Conservation (phyloP, 1,140 invertebrate genomes). For the Spodoptera frugiperda region DNA sequence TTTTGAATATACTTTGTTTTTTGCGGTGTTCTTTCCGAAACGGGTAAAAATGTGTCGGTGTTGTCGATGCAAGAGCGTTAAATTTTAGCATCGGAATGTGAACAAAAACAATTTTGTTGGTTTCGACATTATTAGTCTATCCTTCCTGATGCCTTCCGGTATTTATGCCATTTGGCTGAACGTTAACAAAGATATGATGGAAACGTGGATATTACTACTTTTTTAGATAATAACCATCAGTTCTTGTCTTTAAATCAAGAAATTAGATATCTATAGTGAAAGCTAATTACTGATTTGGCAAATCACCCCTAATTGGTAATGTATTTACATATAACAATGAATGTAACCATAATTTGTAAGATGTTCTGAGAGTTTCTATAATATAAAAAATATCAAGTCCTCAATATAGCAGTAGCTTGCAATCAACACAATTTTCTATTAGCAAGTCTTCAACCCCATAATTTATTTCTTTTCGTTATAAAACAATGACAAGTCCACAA, state of each 20-base stretch:
- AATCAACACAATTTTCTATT: neutral
- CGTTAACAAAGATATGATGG: neutral
- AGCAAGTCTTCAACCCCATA: neutral
- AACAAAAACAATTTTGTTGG: constrained; percentile 65
- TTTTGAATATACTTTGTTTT: neutral
- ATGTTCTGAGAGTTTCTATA: too few species aligned
- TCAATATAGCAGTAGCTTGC: neutral
- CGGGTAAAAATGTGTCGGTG: neutral
- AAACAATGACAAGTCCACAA: neutral
- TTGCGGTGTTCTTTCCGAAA: neutral
- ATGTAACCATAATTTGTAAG: neutral
- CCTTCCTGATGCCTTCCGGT: constrained; percentile 71
- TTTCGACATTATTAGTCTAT: constrained; percentile 60
- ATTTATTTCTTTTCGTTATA: neutral
- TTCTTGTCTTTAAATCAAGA: neutral
- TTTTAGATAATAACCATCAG: too few species aligned
- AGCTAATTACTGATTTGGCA: too few species aligned
- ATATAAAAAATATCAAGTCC: too few species aligned
- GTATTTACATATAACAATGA: neutral
- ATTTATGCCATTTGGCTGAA: constrained; percentile 42
- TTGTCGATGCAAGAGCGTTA: constrained; percentile 43
- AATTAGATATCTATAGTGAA: too few species aligned
- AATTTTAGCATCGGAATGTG: constrained; percentile 57
- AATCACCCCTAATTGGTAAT: neutral
- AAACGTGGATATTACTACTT: neutral